These are phyloP conservation scores for Porites evermanni DNA, from an alignment of 92 coral and sea anemone species.

Conservation along the genomic window DNA sequence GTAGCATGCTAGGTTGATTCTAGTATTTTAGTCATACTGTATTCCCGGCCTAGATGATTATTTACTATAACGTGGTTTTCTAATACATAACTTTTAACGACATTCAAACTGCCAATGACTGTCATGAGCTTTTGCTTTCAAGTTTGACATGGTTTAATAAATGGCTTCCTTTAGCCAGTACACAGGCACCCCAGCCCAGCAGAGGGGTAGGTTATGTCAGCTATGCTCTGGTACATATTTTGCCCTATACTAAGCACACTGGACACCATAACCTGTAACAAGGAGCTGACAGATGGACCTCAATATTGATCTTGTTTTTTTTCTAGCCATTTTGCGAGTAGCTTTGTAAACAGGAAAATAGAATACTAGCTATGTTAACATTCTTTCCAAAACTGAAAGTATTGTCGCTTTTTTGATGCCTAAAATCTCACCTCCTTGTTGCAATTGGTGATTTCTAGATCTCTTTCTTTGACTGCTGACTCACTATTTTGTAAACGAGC, in stretches of 20 bases:
- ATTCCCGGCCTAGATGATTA: too few relatives aligned
- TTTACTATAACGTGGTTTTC: too few relatives aligned
- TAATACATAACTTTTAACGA: too few relatives aligned
- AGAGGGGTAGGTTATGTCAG: too few relatives aligned
- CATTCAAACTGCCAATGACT: too few relatives aligned
- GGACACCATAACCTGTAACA: too few relatives aligned
- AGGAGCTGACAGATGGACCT: background rate
- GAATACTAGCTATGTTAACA: background rate
- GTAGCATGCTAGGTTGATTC: too few relatives aligned
- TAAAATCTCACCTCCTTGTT: slow-evolving; percentile 71
- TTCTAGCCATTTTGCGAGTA: background rate
- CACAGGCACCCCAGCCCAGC: background rate
- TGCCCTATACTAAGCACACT: too few relatives aligned
- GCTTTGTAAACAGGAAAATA: background rate
- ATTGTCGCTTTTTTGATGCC: too few relatives aligned
- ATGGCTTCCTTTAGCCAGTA: background rate
- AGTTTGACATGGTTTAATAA: background rate
- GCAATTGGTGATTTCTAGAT: slow-evolving; percentile 68
- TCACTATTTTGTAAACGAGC: slow-evolving; percentile 52
- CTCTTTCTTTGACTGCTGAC: slow-evolving; percentile 55
- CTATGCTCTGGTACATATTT: too few relatives aligned
- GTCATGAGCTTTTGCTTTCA: background rate
- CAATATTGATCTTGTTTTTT: background rate
- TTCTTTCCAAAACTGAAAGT: background rate
- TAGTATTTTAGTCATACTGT: too few relatives aligned